Conservation (phyloP, 2,113 vertebrate species). For the Ictidomys tridecemlineatus region DNA sequence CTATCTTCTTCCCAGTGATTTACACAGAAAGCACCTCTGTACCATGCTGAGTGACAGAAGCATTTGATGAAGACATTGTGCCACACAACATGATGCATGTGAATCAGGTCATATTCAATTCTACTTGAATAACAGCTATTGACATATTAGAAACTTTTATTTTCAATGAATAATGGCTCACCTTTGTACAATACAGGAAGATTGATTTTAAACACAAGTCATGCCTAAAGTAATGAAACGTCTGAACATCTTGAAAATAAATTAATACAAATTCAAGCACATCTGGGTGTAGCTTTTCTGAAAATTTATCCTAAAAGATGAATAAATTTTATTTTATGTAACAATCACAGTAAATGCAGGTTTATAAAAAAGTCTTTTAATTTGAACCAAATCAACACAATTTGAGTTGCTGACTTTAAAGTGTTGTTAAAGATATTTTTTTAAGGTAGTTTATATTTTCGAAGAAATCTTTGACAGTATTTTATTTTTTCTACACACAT, state of each 20-base stretch:
- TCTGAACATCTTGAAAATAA: constrained; percentile 52
- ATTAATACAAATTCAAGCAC: constrained; percentile 59
- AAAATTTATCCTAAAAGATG: constrained; percentile 39
- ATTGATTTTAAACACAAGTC: constrained; percentile 58
- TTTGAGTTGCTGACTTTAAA: constrained; percentile 30
- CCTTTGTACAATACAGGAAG: constrained; percentile 31
- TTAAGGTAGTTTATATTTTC: neutral
- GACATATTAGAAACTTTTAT: constrained; percentile 10
- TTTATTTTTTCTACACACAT: neutral
- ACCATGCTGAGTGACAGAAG: neutral
- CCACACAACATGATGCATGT: neutral
- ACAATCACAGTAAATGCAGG: neutral
- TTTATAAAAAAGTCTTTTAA: constrained; percentile 28
- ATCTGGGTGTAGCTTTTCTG: constrained; percentile 3
- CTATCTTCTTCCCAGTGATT: neutral
- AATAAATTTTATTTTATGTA: constrained; percentile 51
- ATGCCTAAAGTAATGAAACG: constrained; percentile 63
- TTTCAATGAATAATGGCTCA: constrained; percentile 32
- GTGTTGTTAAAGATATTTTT: neutral
- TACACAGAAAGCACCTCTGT: neutral
- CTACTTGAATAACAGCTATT: neutral
- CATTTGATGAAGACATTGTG: neutral
- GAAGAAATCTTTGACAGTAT: neutral
- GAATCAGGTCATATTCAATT: neutral
- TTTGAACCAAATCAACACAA: neutral